phyloP scores from a whole-genome alignment of 2,888 invertebrate genomes.

The Ferrisia virgata region DNA sequence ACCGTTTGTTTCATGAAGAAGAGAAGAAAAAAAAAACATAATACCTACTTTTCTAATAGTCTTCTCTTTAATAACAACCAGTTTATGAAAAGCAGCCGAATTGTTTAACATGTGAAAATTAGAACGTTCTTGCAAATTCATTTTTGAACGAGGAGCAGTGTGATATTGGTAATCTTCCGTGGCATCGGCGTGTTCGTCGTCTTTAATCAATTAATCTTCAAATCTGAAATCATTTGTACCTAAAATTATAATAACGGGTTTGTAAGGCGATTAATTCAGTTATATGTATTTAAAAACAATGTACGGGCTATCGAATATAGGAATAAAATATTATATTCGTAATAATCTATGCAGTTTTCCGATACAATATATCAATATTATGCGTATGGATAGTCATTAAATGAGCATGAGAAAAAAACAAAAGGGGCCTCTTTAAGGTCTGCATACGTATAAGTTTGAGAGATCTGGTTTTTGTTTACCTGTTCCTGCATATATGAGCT shows the following conservation, averaged over 20 bases:
- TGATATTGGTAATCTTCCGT: neutral
- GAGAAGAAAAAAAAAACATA: conserved; percentile 1
- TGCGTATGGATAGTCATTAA: neutral
- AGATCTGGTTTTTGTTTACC: conserved; percentile 33
- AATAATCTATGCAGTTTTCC: neutral
- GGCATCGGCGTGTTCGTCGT: too few species aligned
- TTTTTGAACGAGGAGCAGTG: neutral
- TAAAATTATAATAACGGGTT: too few species aligned
- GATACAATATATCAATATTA: neutral
- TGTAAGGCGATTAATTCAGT: too few species aligned
- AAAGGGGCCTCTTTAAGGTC: conserved; percentile 31
- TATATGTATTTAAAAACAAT: too few species aligned
- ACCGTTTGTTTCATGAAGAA: conserved; percentile 22
- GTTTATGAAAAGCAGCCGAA: neutral
- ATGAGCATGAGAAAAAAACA: neutral
- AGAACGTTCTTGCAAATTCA: neutral
- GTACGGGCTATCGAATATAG: too few species aligned
- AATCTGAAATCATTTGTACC: too few species aligned
- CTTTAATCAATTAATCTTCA: too few species aligned
- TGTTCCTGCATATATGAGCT: conserved; percentile 14
- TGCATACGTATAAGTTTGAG: neutral
- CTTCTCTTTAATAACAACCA: neutral
- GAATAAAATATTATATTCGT: too few species aligned
- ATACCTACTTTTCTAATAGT: conserved; percentile 26
- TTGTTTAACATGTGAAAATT: neutral